Evolutionary conservation across 2,113 vertebrate genomes (phyloP).

Genomic region (Stigmatopora nigra): DNA sequence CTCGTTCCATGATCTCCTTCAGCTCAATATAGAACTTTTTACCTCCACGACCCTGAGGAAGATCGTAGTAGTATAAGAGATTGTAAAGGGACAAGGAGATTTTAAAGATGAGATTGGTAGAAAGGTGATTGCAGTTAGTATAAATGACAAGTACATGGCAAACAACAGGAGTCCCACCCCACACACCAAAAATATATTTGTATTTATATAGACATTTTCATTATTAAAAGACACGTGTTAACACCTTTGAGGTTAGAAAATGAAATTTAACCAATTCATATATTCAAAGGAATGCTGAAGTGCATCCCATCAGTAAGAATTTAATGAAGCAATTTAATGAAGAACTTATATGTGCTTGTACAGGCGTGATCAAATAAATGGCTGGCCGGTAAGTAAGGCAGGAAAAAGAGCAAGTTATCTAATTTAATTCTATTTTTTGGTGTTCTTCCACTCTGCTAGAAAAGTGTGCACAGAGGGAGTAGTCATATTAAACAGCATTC

Average conservation of each 20-base stretch:
- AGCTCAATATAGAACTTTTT: conserved; percentile 94
- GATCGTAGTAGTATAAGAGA: background rate
- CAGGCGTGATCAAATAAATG: no score
- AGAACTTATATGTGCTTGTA: no score
- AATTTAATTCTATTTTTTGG: conserved; percentile 30
- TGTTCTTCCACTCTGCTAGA: conserved; percentile 14
- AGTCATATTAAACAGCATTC: conserved; percentile 3
- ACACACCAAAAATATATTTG: background rate
- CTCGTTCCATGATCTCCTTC: conserved; percentile 98
- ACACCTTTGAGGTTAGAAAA: background rate
- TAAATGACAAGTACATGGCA: conserved; percentile 51
- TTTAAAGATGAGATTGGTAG: background rate
- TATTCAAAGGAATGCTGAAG: conserved; percentile 3
- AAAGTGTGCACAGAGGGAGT: background rate
- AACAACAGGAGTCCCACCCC: conserved; percentile 4
- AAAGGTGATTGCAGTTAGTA: background rate
- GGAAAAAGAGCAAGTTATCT: conserved; percentile 37
- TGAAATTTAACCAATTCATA: background rate
- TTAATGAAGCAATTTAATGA: no score
- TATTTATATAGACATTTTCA: background rate
- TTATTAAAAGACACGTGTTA: background rate
- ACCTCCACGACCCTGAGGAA: conserved; percentile 82
- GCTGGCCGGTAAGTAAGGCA: conserved; percentile 19
- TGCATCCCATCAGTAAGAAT: no score
- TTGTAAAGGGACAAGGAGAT: background rate